Evolutionary conservation across 2,888 invertebrate genomes (phyloP).

Genomic region (Andrena hattorfiana): DNA sequence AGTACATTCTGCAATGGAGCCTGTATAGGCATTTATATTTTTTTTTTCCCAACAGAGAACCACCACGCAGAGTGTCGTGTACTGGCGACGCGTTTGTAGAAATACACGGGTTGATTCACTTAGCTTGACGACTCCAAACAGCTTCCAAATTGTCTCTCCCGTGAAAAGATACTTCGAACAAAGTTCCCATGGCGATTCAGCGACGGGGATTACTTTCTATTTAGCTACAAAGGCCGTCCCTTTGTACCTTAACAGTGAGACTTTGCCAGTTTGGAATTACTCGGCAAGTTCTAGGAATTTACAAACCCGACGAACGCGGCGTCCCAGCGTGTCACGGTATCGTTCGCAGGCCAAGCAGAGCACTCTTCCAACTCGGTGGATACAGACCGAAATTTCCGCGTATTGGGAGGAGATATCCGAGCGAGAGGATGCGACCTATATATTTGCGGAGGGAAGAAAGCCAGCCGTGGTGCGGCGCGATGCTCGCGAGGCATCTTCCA

Average conservation of each 20-base stretch:
- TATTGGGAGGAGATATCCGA: constrained; percentile 28
- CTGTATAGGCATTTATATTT: neutral
- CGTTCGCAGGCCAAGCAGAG: neutral
- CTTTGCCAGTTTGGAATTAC: no score
- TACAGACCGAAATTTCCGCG: constrained; percentile 6
- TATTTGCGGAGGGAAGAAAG: constrained; percentile 48
- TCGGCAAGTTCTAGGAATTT: no score
- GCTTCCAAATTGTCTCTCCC: no score
- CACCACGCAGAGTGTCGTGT: neutral
- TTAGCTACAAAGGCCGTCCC: no score
- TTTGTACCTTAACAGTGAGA: no score
- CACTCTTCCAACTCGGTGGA: neutral
- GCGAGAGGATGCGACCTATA: constrained; percentile 38
- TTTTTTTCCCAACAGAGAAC: neutral
- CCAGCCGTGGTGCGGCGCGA: constrained; percentile 35
- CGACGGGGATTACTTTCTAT: no score
- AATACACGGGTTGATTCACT: neutral
- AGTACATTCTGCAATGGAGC: neutral
- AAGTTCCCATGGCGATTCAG: no score
- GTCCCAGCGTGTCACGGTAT: neutral
- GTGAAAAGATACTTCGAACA: no score
- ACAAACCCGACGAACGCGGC: neutral
- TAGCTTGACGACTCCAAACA: neutral
- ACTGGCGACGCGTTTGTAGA: neutral
- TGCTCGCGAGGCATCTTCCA: constrained; percentile 41